These are phyloP conservation scores for Phocoena sinus DNA, from an alignment of 2,113 vertebrate species.

Conservation along the genomic window DNA sequence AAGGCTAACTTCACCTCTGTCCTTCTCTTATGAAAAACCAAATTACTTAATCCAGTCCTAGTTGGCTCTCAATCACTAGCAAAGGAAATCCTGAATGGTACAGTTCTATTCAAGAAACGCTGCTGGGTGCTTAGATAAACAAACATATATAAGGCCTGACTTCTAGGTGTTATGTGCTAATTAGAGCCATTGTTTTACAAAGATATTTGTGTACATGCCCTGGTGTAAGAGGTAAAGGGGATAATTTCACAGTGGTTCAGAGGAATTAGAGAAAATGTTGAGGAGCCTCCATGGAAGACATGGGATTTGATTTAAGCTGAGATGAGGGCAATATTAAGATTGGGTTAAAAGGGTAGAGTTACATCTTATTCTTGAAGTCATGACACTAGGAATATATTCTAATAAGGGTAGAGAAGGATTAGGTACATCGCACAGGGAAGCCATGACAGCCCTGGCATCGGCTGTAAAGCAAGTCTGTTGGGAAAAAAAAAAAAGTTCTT, in stretches of 20 bases:
- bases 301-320: neutral
- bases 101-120: neutral
- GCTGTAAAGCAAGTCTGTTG: neutral
- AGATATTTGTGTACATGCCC: neutral
- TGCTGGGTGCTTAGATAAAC: neutral
- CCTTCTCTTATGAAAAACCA: neutral
- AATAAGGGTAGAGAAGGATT: too few species aligned
- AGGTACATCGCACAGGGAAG: neutral
- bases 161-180: neutral
- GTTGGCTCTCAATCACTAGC: neutral
- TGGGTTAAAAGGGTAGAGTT: neutral
- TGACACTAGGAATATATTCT: neutral
- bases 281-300: neutral
- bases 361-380: neutral
- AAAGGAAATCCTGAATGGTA: neutral
- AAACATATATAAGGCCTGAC: neutral
- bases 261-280: neutral
- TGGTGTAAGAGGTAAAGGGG: neutral
- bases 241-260: neutral
- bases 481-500: neutral
- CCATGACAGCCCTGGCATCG: neutral
- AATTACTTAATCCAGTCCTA: neutral
- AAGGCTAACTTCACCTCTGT: neutral
- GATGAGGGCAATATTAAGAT: neutral
- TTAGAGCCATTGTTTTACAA: neutral